Conservation (phyloP, 2,888 invertebrate species). For the Heliconius ismenius region DNA sequence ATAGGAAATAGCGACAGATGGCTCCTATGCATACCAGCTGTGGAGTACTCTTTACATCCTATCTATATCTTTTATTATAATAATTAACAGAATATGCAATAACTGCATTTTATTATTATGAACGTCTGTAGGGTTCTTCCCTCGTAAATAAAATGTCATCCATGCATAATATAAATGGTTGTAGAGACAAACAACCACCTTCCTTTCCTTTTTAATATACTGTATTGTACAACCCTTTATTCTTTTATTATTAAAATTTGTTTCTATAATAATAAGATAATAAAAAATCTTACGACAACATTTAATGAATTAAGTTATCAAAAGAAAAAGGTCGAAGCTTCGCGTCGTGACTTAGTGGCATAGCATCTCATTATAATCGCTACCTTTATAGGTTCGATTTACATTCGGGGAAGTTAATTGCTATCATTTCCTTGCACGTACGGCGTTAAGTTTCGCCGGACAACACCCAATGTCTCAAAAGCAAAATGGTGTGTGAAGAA, state of each 20-base stretch:
- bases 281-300: neutral
- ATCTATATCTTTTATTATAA: slow-evolving; percentile 1
- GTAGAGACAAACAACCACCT: neutral
- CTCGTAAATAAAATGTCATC: neutral
- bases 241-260: too few species aligned
- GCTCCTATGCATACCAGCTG: neutral
- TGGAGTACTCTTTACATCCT: neutral
- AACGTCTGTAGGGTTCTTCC: neutral
- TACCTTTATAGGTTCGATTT: neutral
- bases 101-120: slow-evolving; percentile 1
- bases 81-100: neutral
- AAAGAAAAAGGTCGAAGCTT: neutral
- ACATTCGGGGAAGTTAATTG: neutral
- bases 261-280: too few species aligned
- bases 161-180: slow-evolving; percentile 1
- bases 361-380: too few species aligned
- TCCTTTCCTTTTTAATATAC: too few species aligned
- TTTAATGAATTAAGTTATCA: neutral
- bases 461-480: neutral
- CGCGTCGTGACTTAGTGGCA: neutral
- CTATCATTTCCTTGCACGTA: neutral
- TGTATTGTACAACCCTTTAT: too few species aligned
- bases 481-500: too few species aligned
- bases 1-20: too few species aligned
- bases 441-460: neutral